phyloP scores from a whole-genome alignment of 2,113 vertebrate species.

The Oxyruncus cristatus region DNA sequence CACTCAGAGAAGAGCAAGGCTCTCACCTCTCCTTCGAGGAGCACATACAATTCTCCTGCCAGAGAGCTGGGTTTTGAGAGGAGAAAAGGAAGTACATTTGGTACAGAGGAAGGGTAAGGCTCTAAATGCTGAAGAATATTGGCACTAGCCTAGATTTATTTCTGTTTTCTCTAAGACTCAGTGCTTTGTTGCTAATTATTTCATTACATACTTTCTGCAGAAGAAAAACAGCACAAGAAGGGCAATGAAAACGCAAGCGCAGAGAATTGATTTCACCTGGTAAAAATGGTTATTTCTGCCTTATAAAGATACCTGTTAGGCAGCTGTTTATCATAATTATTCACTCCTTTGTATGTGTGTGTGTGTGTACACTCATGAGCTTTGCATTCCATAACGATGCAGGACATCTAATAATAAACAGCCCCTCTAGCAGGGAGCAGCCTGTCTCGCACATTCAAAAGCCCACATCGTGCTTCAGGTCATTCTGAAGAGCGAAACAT shows the following conservation, averaged over 20 bases:
- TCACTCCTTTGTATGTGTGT: background rate
- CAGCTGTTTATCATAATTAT: conserved; percentile 5
- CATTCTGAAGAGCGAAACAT: conserved; percentile 25
- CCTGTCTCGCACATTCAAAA: conserved; percentile 1
- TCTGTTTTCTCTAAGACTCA: background rate
- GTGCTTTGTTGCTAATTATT: background rate
- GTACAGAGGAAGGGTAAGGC: background rate
- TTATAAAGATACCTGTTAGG: conserved; percentile 5
- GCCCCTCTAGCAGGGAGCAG: conserved; percentile 16
- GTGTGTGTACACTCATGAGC: background rate
- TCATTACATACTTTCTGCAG: background rate
- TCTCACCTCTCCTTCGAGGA: background rate
- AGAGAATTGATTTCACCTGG: conserved; percentile 27
- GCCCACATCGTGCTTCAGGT: background rate
- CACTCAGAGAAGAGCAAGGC: background rate
- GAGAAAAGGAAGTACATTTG: background rate
- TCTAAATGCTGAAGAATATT: background rate
- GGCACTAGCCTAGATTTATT: background rate
- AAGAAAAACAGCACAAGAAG: background rate
- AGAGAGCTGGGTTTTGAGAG: background rate
- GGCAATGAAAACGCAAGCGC: background rate
- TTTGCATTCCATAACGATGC: background rate
- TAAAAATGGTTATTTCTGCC: conserved; percentile 2
- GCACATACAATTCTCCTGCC: background rate
- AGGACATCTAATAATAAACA: conserved; percentile 19